Base-by-base conservation (phyloP, 2,113 vertebrate species). In the Echinops telfairi region DNA sequence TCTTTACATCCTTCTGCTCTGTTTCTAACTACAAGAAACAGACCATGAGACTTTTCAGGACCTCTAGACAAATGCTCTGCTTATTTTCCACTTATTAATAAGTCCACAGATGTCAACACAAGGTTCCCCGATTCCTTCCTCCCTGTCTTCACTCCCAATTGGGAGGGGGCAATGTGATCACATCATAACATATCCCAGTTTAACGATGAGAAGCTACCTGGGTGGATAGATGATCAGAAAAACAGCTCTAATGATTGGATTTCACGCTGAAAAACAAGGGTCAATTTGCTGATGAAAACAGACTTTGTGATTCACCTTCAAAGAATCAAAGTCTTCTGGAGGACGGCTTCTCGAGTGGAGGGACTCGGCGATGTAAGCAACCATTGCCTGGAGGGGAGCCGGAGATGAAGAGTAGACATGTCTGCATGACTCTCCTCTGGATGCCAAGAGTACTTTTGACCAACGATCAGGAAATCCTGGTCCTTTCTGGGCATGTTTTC, bases 1-100 rank as follows among this genome's bases (percentile, higher is more conserved):
- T 82, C 29, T 80, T 92, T 79, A 33, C 70, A 86, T 92, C 84
- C 75, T 78, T 29, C 14, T 36, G 11, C 27, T 91, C 40, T 86
- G 23, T 77, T 84, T 89, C 73, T 83, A 4, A 0, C 60, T 47
- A 84, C n/a, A 60, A 27, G 33, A 70, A 79, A 11, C 9, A 86
- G 36, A 93, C n/a, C 40, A 31, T 12, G 4, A 57, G 47, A 62
- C 3, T 64, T 64, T 23, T 31, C 60, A 36, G 43, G 83, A 40
- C 64, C 85, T 19, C 22, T 88, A 73, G 33, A 57, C 16, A 87
- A 60, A 81, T 83, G 29, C 43, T 29, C 31, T 38, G 16, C 31
- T 70, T 43, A 40, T 47, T n/a, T 84, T 75, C 53, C 0, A 15
- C 40, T 80, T 88, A 77, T 66, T 88, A 84, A 86, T 29, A 62